phyloP scores from a whole-genome alignment of 1,140 invertebrate species.

The Coenobita brevimanus region DNA sequence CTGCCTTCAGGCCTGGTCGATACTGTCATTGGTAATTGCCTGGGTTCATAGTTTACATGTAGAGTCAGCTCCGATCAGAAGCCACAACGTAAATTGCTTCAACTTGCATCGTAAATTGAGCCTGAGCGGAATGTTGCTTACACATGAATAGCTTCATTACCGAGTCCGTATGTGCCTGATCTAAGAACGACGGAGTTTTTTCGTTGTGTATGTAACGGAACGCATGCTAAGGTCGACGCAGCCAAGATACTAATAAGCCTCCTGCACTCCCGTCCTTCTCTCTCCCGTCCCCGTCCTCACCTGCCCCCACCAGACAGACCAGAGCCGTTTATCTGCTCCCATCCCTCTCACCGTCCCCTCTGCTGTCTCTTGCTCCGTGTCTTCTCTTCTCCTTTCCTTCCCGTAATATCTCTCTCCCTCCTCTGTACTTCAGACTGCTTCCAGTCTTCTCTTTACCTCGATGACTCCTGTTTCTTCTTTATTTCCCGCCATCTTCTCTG shows the following conservation, averaged over 20 bases:
- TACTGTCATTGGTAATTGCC: constrained; percentile 37
- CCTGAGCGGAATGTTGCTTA: constrained; percentile 18
- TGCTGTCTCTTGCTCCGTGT: not conserved
- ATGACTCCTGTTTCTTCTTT: no score
- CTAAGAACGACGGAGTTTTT: constrained; percentile 30
- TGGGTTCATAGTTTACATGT: constrained; percentile 41
- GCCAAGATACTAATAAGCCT: constrained; percentile 24
- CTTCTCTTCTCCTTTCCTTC: not conserved
- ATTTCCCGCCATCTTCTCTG: no score
- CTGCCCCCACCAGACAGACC: no score
- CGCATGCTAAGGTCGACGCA: constrained; percentile 26
- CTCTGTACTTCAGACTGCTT: no score
- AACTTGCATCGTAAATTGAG: constrained; percentile 24
- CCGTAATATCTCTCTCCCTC: no score
- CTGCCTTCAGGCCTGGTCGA: no score
- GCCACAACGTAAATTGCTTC: constrained; percentile 40
- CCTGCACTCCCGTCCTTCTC: not conserved
- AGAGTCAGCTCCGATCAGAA: constrained; percentile 31
- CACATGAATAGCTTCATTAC: constrained; percentile 48
- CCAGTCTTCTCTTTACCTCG: no score
- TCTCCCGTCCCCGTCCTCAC: not conserved
- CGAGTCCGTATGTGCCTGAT: constrained; percentile 31
- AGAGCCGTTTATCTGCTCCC: not conserved
- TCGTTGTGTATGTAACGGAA: constrained; percentile 37
- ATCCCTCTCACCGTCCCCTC: not conserved